Evolutionary conservation across 2,797 vertebrate species (phyloP).

Genomic region (Tarsius wallacei): DNA sequence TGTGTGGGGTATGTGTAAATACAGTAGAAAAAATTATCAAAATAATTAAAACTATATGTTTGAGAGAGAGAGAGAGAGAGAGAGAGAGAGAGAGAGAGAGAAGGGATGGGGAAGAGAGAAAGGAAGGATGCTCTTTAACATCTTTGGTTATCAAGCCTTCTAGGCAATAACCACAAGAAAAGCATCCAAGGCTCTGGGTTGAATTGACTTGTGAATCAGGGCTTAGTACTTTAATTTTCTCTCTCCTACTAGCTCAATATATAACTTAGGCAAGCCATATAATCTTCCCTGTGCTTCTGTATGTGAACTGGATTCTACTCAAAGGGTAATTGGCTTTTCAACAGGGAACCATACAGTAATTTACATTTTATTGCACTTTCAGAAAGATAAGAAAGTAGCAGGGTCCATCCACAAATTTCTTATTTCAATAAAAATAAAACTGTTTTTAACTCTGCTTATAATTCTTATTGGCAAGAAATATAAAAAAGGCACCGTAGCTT

Average conservation of each 20-base stretch:
- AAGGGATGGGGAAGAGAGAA: background rate
- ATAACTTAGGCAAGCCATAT: background rate
- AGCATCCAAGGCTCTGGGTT: background rate
- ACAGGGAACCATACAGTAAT: background rate
- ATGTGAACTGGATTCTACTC: constrained; percentile 7
- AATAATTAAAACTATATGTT: background rate
- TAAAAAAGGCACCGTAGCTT: background rate
- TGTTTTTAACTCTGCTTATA: background rate
- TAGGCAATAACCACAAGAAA: background rate
- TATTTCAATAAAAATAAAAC: background rate
- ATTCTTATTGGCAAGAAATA: constrained; percentile 20
- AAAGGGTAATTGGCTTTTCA: background rate
- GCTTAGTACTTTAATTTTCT: background rate
- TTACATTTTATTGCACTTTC: background rate
- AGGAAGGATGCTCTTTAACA: too few relatives aligned
- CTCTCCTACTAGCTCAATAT: background rate
- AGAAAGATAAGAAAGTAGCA: background rate
- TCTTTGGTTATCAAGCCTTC: background rate
- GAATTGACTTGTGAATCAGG: background rate
- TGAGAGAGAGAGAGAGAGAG: background rate
- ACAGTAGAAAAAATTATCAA: background rate
- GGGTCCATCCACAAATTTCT: background rate
- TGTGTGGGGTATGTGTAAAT: background rate
- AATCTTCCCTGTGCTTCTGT: background rate
- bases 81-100: too few relatives aligned